A percentile compares a stretch with the other conserved stretches of the same genome.
phyloP scores from a whole-genome alignment of 2,888 invertebrate species.

The Pterobdella sp. region DNA sequence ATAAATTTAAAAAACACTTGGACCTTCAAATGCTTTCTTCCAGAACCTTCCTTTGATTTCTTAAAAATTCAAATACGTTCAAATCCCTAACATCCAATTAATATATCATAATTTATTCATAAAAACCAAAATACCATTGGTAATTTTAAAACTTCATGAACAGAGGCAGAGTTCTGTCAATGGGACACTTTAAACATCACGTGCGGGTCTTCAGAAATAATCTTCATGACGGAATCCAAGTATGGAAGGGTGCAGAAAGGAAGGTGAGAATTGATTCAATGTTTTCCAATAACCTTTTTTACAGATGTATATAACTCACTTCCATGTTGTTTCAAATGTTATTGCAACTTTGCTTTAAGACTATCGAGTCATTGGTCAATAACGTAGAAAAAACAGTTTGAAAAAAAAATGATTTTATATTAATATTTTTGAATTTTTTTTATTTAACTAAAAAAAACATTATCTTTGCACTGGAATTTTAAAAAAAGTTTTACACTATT shows the following conservation, averaged over 20 bases:
- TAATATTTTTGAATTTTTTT: too few species aligned
- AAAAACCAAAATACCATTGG: background rate
- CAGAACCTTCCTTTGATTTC: background rate
- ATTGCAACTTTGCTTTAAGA: background rate
- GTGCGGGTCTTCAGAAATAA: slow-evolving; percentile 16
- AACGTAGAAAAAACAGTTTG: too few species aligned
- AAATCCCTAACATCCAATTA: background rate
- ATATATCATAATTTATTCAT: background rate
- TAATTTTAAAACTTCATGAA: background rate
- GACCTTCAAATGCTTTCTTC: too few species aligned
- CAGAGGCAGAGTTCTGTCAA: slow-evolving; percentile 26
- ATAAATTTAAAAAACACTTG: too few species aligned
- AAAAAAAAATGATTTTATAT: too few species aligned
- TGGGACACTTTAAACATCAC: slow-evolving; percentile 24
- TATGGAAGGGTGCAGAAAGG: slow-evolving; percentile 23
- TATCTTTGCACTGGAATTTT: too few species aligned
- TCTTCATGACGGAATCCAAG: slow-evolving; percentile 17
- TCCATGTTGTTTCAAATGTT: background rate
- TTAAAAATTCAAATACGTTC: too few species aligned
- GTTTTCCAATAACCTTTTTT: background rate
- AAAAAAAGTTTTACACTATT: too few species aligned
- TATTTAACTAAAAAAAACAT: too few species aligned
- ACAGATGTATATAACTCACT: background rate
- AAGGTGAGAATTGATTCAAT: slow-evolving; percentile 8
- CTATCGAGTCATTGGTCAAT: too few species aligned